Conservation (phyloP, 2,113 vertebrate genomes). For the Salvator merianae region DNA sequence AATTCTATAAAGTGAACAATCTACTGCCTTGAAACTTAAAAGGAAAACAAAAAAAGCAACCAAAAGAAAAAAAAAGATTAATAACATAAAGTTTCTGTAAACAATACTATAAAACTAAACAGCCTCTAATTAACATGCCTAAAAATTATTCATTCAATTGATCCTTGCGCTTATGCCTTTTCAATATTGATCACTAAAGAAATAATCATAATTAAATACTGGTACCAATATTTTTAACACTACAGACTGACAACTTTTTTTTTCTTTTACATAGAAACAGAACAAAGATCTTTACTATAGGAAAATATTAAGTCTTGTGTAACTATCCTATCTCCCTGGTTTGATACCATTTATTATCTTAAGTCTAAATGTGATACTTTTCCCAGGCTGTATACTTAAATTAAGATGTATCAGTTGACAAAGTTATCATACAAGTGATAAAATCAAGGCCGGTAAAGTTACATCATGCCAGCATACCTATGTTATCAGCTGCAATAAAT, state of each 20-base stretch:
- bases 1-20: not conserved
- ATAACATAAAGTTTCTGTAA: no score
- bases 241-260: not conserved
- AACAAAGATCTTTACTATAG: conserved; percentile 23
- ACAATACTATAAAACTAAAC: no score
- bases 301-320: conserved; percentile 26
- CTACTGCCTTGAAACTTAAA: not conserved
- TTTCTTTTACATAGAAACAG: not conserved
- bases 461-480: conserved; percentile 25
- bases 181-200: conserved; percentile 10
- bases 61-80: no score
- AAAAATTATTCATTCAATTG: not conserved
- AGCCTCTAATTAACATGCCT: not conserved
- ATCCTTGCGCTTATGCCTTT: not conserved
- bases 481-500: conserved; percentile 66
- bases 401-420: conserved; percentile 44
- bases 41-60: not conserved
- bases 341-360: conserved; percentile 42
- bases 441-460: conserved; percentile 61
- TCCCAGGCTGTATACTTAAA: conserved; percentile 44
- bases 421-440: conserved; percentile 53
- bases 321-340: conserved; percentile 25
- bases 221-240: not conserved
- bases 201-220: not conserved
- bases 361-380: conserved; percentile 47